Evolutionary conservation across 2,888 invertebrate genomes (phyloP).

Genomic region (Tachystola acroxantha): DNA sequence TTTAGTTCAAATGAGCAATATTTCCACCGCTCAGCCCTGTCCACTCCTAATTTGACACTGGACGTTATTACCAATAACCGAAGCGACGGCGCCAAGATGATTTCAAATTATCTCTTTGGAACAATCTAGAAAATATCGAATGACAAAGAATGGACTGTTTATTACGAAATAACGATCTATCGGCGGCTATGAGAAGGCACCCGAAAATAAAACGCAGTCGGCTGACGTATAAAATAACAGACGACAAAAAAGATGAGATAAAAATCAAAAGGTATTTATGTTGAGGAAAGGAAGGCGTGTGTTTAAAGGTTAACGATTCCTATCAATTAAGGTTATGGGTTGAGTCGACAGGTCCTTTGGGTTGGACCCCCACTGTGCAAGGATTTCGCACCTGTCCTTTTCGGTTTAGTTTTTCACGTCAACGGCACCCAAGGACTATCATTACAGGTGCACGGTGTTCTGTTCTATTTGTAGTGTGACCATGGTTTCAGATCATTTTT

Average conservation of each 20-base stretch:
- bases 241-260: constrained; percentile 61
- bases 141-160: constrained; percentile 75
- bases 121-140: constrained; percentile 68
- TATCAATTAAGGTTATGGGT: constrained; percentile 77
- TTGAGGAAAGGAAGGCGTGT: constrained; percentile 63
- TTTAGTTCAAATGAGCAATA: constrained; percentile 35
- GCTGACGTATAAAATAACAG: constrained; percentile 63
- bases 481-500: too few species aligned
- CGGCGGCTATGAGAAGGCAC: constrained; percentile 53
- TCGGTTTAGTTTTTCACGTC: constrained; percentile 58
- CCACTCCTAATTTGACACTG: constrained; percentile 41
- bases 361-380: constrained; percentile 61
- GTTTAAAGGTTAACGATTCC: constrained; percentile 76
- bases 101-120: constrained; percentile 46
- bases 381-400: constrained; percentile 70
- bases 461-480: constrained; percentile 30
- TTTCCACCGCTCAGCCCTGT: constrained; percentile 26
- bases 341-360: constrained; percentile 51
- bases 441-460: constrained; percentile 58
- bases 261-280: constrained; percentile 71
- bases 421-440: constrained; percentile 48
- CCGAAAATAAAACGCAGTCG: constrained; percentile 73
- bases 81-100: constrained; percentile 56
- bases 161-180: constrained; percentile 71
- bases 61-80: constrained; percentile 48